phyloP scores from a whole-genome alignment of 2,113 vertebrate genomes.

The Cygnus atratus region DNA sequence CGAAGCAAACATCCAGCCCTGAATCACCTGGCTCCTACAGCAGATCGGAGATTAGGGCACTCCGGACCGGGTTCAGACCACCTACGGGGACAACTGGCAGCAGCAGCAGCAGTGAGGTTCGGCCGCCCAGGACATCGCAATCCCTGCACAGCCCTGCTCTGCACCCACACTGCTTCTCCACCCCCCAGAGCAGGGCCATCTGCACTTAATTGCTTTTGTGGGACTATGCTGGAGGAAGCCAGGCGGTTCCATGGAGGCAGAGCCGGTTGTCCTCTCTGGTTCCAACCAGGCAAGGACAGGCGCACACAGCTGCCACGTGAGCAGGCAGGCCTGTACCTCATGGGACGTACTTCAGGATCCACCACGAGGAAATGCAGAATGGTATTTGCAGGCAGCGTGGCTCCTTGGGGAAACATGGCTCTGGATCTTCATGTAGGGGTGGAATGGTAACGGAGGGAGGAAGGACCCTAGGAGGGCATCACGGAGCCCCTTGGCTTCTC shows the following conservation, averaged over 20 bases:
- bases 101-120: not conserved
- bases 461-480: not conserved
- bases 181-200: not conserved
- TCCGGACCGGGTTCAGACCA: not conserved
- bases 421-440: not conserved
- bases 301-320: not conserved
- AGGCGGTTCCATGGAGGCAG: not conserved
- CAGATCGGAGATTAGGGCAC: slow-evolving; percentile 15
- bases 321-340: fast-evolving
- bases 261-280: not conserved
- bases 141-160: not conserved
- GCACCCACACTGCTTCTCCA: not conserved
- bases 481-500: fast-evolving
- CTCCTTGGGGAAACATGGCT: not conserved
- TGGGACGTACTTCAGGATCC: not conserved
- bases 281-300: not conserved
- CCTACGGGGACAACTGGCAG: not conserved
- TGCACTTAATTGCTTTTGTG: not conserved
- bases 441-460: not conserved
- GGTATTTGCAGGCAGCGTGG: not conserved
- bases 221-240: not conserved
- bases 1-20: slow-evolving; percentile 19
- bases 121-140: not conserved
- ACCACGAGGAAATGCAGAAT: not conserved
- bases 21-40: slow-evolving; percentile 34